phyloP scores from a whole-genome alignment of 53 echinoderm and acorn worm genomes.

The Glandiceps talaboti region DNA sequence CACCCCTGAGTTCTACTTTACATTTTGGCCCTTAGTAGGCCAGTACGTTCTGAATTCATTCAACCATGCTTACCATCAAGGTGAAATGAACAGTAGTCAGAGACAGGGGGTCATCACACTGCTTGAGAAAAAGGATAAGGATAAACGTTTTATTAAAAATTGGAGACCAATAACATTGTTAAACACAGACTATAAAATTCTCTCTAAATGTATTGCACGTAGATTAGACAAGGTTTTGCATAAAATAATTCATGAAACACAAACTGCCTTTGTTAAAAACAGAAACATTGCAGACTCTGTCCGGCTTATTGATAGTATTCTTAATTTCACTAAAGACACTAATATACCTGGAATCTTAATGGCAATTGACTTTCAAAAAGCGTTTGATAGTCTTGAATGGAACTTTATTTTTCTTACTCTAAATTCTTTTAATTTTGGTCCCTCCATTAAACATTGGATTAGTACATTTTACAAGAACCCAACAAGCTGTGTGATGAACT shows the following conservation, averaged over 20 bases:
- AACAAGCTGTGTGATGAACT: slow-evolving; percentile 7
- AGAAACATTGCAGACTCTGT: background rate
- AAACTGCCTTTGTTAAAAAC: slow-evolving; percentile 2
- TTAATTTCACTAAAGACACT: background rate
- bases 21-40: too few relatives aligned
- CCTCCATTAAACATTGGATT: background rate
- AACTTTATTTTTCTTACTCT: too few relatives aligned
- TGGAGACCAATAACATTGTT: too few relatives aligned
- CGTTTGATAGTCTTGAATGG: too few relatives aligned
- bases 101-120: too few relatives aligned
- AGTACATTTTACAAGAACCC: background rate
- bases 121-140: too few relatives aligned
- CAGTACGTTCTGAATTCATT: too few relatives aligned
- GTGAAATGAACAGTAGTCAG: too few relatives aligned
- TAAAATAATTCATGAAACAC: background rate
- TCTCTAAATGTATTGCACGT: background rate
- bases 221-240: slow-evolving; percentile 1
- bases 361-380: too few relatives aligned
- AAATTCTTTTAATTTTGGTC: background rate
- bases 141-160: too few relatives aligned
- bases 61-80: too few relatives aligned
- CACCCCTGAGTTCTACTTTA: too few relatives aligned
- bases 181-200: slow-evolving; percentile 15
- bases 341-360: background rate
- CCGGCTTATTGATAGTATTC: background rate